Evolutionary conservation across 2,113 vertebrate genomes (phyloP), one percentile per base, ranked within the genome.

Genomic region (Myxocyprinus asiaticus): DNA sequence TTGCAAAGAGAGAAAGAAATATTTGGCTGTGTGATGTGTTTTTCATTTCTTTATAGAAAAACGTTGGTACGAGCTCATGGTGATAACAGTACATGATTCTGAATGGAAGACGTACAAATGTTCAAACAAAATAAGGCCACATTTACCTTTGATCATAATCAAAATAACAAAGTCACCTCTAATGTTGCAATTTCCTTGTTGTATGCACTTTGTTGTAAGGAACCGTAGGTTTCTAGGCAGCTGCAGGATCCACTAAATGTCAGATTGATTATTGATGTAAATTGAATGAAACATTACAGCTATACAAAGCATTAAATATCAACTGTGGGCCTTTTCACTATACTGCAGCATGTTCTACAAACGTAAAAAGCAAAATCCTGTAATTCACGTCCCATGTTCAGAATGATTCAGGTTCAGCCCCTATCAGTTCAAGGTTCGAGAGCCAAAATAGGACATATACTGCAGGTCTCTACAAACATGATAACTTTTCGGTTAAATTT

Each of bases 101-200:
- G 86, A 85, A 44, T 86, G 86, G 88, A 92, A 91, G 90, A 92
- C 90, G 76, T 84, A 92, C 85, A 90, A 89, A 86, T 86, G 90
- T 82, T 87, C 74, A 89, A 79, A 82, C 70, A 62, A 87, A 88
- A 85, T 88, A 83, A 87, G 85, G 85, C 73, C 84, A 85, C 67
- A 83, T 85, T 70, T 81, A 88, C 87, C 87, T 85, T 82, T 59
- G 83, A 87, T 81, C 83, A 90, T 87, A 82, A 88, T 63, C 80
- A 87, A 82, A 44, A 17, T 79, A 61, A 85, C 86, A 85, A 78
- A 88, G 78, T 83, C 66, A 77, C 48, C 69, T 79, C 64, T 72
- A 50, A 86, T 85, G 76, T 61, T 87, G 88, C 85, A 5, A 84
- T 51, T 47, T 67, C 7, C 22, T 33, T 33, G n/a, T 33, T 33